Evolutionary conservation across 2,888 invertebrate genomes (phyloP).

Genomic region (Alloscopus bannaensis): DNA sequence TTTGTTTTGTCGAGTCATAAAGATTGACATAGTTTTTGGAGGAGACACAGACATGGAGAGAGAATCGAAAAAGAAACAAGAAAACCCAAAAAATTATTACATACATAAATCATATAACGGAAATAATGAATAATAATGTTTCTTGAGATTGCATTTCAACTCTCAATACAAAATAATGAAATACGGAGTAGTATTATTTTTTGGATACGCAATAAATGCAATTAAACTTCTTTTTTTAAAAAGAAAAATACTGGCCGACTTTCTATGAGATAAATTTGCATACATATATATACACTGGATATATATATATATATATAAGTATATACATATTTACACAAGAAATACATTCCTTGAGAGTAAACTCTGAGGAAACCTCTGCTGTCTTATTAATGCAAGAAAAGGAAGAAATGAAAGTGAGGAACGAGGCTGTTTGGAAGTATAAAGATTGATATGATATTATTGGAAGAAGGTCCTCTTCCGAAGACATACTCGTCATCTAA

Average conservation of each 20-base stretch:
- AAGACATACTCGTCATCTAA: slow-evolving; percentile 82
- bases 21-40: too few relatives aligned
- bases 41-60: too few relatives aligned
- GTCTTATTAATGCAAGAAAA: slow-evolving; percentile 13
- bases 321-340: slow-evolving; percentile 26
- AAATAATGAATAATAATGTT: too few relatives aligned
- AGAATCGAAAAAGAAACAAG: slow-evolving; percentile 39
- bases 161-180: slow-evolving; percentile 13
- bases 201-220: slow-evolving; percentile 16
- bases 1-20: too few relatives aligned
- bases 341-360: too few relatives aligned
- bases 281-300: slow-evolving; percentile 1
- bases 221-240: slow-evolving; percentile 8
- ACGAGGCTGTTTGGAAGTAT: slow-evolving; percentile 25
- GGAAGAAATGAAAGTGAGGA: slow-evolving; percentile 14
- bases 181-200: too few relatives aligned
- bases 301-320: slow-evolving; percentile 37
- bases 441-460: slow-evolving; percentile 25
- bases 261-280: slow-evolving; percentile 15
- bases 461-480: slow-evolving; percentile 42
- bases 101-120: slow-evolving; percentile 22
- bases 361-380: too few relatives aligned
- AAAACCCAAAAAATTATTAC: slow-evolving; percentile 31
- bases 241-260: not conserved
- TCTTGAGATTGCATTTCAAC: too few relatives aligned